Evolutionary conservation across 2,113 vertebrate species (phyloP), one percentile per base, ranked within the genome.

Genomic region (Oryzias javanicus): DNA sequence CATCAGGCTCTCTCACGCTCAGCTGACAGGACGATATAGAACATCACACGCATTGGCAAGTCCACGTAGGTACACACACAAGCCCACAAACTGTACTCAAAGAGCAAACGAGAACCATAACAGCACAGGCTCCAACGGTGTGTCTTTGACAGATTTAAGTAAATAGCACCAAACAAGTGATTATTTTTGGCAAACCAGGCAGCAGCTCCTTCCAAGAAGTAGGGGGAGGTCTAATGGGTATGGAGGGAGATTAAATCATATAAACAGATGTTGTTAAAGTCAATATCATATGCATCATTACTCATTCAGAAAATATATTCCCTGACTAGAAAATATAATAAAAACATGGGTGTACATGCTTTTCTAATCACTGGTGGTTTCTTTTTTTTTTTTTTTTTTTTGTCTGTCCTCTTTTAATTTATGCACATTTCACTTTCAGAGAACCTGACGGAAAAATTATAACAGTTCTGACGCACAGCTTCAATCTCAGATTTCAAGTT

Each of bases 191-290:
- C 88, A 88, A 78, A 69, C 58, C 64, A 60, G 49, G 73, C 70
- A 24, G 65, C 44, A 12, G 86, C 35, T 71, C 79, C 70, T 85
- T 89, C 86, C 84, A 88, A 88, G 85, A 88, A 85, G 78, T 74
- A 77, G 80, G 74, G 80, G 83, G 46, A 81, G 85, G 82, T 84
- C 81, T 75, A 76, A 56, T 67, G 85, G 84, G 84, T 82, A 78
- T 60, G 70, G 55, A 70, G 78, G 60, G 63, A 76, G 80, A 87
- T 84, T 82, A 88, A 89, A 91, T 89, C 85, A 87, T 79, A 86
- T 81, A 84, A 88, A 87, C 88, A 88, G 86, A 87, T 91, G 87
- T 90, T 82, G 89, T 86, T 89, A 81, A 89, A 90, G 87, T 89
- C 85, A 87, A 81, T 86, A 90, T 88, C 78, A 82, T 84, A 86